Percentiles rank a stretch among this genome's conserved stretches.
These are phyloP conservation scores for Andrena praecox DNA, from an alignment of 2,888 invertebrate species.

Conservation along the genomic window DNA sequence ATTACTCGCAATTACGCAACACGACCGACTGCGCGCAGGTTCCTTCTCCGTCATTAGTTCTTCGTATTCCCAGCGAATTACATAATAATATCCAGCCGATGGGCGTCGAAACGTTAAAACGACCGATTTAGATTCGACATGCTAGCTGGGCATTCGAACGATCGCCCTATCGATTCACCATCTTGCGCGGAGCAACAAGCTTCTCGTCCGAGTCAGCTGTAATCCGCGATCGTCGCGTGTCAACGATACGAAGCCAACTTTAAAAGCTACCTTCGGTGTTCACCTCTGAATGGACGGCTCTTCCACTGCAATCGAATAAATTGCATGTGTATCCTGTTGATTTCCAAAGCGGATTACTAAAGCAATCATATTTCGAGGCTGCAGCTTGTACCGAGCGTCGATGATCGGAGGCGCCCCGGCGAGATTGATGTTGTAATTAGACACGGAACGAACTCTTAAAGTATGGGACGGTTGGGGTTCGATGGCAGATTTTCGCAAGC, in stretches of 20 bases:
- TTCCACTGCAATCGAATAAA: too few species aligned
- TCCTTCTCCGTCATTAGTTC: slow-evolving; percentile 76
- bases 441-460: neutral
- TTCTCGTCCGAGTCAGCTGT: neutral
- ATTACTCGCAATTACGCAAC: slow-evolving; percentile 79
- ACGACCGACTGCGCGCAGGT: slow-evolving; percentile 40
- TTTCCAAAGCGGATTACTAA: neutral
- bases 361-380: neutral
- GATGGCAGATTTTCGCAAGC: slow-evolving; percentile 31
- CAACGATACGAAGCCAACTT: too few species aligned
- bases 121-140: slow-evolving; percentile 63
- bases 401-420: neutral
- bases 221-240: too few species aligned
- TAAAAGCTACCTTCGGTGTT: too few species aligned
- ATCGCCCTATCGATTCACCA: slow-evolving; percentile 6
- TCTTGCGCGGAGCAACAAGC: slow-evolving; percentile 22
- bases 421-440: slow-evolving; percentile 37
- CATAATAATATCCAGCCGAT: slow-evolving; percentile 73
- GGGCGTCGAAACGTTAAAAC: slow-evolving; percentile 67
- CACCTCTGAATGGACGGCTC: too few species aligned
- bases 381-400: neutral
- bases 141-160: slow-evolving; percentile 10
- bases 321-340: too few species aligned
- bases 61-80: slow-evolving; percentile 70
- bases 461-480: neutral